Percentiles rank a stretch among this genome's conserved stretches.
These are phyloP conservation scores for Rallus crepitans DNA, from an alignment of 2,797 vertebrate species.

Conservation along the genomic window DNA sequence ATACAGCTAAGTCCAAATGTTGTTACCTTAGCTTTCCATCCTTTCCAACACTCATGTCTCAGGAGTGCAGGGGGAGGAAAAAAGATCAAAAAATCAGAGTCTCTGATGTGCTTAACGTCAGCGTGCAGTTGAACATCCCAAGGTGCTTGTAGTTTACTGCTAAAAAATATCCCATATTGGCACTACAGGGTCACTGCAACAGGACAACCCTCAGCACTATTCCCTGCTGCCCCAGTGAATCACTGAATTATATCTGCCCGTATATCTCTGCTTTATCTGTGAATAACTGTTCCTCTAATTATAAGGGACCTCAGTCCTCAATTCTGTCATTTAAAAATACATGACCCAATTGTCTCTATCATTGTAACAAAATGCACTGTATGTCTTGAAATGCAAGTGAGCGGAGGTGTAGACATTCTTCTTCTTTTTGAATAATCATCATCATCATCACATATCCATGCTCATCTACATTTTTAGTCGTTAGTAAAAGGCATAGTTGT, in stretches of 20 bases:
- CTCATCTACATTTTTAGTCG: background rate
- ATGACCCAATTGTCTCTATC: background rate
- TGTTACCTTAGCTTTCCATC: background rate
- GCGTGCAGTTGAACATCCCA: background rate
- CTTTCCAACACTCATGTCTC: background rate
- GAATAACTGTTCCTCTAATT: background rate
- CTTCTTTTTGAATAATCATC: background rate
- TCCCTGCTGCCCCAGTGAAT: background rate
- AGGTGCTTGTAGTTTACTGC: background rate
- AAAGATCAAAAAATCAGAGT: background rate
- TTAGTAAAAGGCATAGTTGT: background rate
- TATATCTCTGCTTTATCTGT: background rate
- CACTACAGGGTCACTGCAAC: background rate
- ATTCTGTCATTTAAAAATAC: background rate
- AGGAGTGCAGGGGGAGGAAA: background rate
- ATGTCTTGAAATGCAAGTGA: background rate
- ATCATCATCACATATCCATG: background rate
- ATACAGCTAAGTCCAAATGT: background rate
- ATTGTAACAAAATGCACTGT: background rate
- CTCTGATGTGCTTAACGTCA: background rate
- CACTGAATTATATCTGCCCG: background rate
- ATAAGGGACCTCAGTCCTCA: background rate
- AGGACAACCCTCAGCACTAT: background rate
- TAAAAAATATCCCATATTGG: background rate
- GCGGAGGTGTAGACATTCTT: fast-evolving